Evolutionary conservation across 1,140 invertebrate species (phyloP).

Genomic region (Planococcus citri): DNA sequence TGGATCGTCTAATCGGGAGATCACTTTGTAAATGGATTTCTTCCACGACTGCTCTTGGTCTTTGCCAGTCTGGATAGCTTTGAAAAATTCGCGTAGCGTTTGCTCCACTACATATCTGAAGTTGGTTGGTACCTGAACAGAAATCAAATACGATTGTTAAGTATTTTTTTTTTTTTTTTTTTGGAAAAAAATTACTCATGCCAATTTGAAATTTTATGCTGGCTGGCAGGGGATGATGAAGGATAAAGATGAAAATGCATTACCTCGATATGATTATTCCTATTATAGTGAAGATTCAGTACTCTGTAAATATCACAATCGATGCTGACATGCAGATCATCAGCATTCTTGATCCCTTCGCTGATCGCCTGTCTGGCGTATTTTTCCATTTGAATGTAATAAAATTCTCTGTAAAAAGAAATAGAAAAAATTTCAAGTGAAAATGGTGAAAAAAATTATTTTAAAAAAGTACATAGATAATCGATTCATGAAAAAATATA

Average conservation of each 20-base stretch:
- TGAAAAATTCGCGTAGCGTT: conserved; percentile 96
- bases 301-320: conserved; percentile 97
- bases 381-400: conserved; percentile 99
- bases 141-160: too few species aligned
- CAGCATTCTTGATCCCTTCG: conserved; percentile 84
- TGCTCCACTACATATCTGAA: conserved; percentile 94
- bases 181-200: neutral
- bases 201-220: too few species aligned
- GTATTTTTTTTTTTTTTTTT: neutral
- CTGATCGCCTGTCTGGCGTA: conserved; percentile 94
- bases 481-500: too few species aligned
- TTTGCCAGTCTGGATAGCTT: conserved; percentile 87
- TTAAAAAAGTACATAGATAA: too few species aligned
- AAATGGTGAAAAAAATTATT: too few species aligned
- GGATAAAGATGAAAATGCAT: too few species aligned
- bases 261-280: conserved; percentile 99
- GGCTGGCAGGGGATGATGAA: too few species aligned
- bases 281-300: conserved; percentile 98
- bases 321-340: conserved; percentile 82
- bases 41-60: conserved; percentile 99
- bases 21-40: conserved; percentile 99
- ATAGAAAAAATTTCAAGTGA: conserved; percentile 31
- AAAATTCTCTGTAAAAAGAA: conserved; percentile 78
- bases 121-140: conserved; percentile 80
- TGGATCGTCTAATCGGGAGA: conserved; percentile 93